Conservation (phyloP, 2,888 invertebrate species). For the Ethmia dodecea region DNA sequence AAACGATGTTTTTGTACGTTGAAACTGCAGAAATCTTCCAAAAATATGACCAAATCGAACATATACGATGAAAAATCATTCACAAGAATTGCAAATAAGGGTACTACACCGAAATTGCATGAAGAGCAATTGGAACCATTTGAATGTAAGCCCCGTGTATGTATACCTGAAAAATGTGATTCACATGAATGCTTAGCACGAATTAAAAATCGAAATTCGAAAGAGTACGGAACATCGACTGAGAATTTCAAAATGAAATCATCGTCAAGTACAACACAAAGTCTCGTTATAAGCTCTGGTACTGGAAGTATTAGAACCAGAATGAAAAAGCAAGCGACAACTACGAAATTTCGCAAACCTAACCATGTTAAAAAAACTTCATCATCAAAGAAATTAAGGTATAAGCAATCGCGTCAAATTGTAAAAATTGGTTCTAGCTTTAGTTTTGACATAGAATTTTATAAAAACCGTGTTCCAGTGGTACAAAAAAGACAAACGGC, state of each 20-base stretch:
- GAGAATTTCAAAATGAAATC: conserved; percentile 26
- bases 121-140: conserved; percentile 20
- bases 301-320: too few species aligned
- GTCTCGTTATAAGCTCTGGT: too few species aligned
- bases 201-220: conserved; percentile 23
- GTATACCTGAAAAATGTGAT: conserved; percentile 30
- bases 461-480: conserved; percentile 15
- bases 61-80: too few species aligned
- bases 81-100: neutral
- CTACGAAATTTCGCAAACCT: too few species aligned
- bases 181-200: conserved; percentile 29
- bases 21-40: too few species aligned
- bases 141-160: conserved; percentile 33
- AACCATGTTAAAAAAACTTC: too few species aligned
- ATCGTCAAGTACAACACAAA: conserved; percentile 25
- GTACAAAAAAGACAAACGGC: neutral
- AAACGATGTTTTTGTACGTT: too few species aligned
- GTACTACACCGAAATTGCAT: neutral
- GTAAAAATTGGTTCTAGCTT: conserved; percentile 21
- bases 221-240: conserved; percentile 14
- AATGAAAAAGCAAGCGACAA: too few species aligned
- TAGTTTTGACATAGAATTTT: conserved; percentile 22
- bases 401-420: conserved; percentile 14
- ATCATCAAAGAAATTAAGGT: too few species aligned
- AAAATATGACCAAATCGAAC: too few species aligned